Conservation (phyloP, 2,113 vertebrate species). For the Antigone vipio region DNA sequence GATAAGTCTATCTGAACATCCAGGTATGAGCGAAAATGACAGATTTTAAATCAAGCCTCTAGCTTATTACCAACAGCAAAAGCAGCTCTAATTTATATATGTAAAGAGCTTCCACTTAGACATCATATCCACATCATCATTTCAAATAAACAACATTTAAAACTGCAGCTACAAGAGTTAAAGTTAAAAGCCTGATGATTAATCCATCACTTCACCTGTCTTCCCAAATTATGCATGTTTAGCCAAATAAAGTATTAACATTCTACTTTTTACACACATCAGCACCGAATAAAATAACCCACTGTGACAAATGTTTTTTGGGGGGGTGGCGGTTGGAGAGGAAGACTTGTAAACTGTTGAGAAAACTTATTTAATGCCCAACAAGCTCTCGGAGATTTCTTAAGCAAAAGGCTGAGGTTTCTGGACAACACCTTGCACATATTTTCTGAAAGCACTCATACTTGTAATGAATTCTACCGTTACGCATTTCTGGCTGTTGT, state of each 20-base stretch:
- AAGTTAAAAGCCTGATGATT: constrained; percentile 69
- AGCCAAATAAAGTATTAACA: constrained; percentile 71
- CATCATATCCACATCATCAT: constrained; percentile 44
- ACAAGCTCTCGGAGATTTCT: neutral
- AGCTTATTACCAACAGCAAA: constrained; percentile 4
- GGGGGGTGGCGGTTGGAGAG: neutral
- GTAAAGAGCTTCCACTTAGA: constrained; percentile 32
- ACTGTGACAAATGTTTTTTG: constrained; percentile 54
- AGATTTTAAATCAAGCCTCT: constrained; percentile 24
- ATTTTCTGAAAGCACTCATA: neutral
- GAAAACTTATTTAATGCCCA: constrained; percentile 22
- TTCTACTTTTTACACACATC: constrained; percentile 64
- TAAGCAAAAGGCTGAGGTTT: neutral
- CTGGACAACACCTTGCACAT: neutral
- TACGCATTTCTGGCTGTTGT: neutral
- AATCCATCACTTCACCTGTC: constrained; percentile 68
- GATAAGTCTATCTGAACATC: neutral
- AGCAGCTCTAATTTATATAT: constrained; percentile 21
- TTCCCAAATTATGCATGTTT: constrained; percentile 69
- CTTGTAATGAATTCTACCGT: neutral
- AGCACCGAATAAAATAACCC: constrained; percentile 62
- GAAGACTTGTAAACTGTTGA: constrained; percentile 26
- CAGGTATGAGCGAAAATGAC: constrained; percentile 3
- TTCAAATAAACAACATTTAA: constrained; percentile 73
- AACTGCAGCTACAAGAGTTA: constrained; percentile 60